These are phyloP conservation scores for Drosophila azteca DNA, from an alignment of 1,140 invertebrate species.

Conservation along the genomic window DNA sequence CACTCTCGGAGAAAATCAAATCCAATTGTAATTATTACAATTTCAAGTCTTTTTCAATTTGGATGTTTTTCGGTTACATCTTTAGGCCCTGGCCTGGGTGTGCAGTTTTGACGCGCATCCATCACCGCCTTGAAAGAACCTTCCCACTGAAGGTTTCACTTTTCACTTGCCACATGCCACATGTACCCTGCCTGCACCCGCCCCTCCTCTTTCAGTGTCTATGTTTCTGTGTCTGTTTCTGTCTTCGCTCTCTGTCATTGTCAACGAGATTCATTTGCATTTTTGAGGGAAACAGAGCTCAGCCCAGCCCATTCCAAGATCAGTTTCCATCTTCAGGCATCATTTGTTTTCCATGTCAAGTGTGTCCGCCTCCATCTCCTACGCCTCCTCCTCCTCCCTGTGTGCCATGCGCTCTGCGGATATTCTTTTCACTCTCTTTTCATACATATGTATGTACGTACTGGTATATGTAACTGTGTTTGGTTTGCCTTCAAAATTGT, in stretches of 20 bases:
- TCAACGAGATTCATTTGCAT: slow-evolving; percentile 68
- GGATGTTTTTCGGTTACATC: not conserved
- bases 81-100: not conserved
- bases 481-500: slow-evolving; percentile 48
- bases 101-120: slow-evolving; percentile 24
- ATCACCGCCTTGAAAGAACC: slow-evolving; percentile 47
- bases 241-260: slow-evolving; percentile 57
- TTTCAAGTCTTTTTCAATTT: too few relatives aligned
- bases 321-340: slow-evolving; percentile 59
- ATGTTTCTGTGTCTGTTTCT: not conserved
- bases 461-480: slow-evolving; percentile 32
- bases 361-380: slow-evolving; percentile 25
- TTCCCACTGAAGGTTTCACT: slow-evolving; percentile 65
- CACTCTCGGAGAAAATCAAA: too few relatives aligned
- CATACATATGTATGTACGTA: not conserved
- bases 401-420: slow-evolving; percentile 45
- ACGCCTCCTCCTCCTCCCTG: not conserved
- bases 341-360: slow-evolving; percentile 81
- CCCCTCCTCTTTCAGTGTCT: not conserved
- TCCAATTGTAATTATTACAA: too few relatives aligned
- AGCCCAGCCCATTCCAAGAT: slow-evolving; percentile 23
- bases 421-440: slow-evolving; percentile 72
- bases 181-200: slow-evolving; percentile 41
- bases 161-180: slow-evolving; percentile 41
- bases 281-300: slow-evolving; percentile 45